Percentiles rank a stretch among this genome's conserved stretches.
Conservation (phyloP, 2,113 vertebrate genomes). For the Brachyistius frenatus region DNA sequence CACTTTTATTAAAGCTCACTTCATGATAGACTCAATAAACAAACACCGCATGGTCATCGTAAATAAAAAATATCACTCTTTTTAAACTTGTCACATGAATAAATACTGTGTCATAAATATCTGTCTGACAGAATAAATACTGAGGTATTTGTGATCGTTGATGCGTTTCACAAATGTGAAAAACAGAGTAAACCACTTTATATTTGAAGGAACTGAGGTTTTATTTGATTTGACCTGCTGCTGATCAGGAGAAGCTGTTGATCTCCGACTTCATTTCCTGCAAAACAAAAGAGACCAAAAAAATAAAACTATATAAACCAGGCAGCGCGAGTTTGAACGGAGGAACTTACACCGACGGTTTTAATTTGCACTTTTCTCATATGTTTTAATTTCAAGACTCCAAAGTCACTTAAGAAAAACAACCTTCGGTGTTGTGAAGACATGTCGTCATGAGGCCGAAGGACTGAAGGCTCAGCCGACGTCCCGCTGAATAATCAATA, state of each 20-base stretch:
- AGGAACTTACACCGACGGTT: not conserved
- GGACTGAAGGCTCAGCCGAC: no score
- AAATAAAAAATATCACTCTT: not conserved
- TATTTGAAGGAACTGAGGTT: conserved; percentile 19
- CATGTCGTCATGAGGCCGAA: no score
- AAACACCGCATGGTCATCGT: not conserved
- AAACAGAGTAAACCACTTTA: not conserved
- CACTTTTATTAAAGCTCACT: conserved; percentile 18
- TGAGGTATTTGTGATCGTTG: conserved; percentile 20
- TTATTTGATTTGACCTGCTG: conserved; percentile 9
- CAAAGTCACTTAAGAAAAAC: no score
- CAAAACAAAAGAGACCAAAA: not conserved
- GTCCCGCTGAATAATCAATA: no score
- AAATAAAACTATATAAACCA: not conserved
- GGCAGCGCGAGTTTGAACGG: not conserved
- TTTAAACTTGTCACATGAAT: not conserved
- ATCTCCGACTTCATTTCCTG: conserved; percentile 63
- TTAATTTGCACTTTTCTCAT: no score
- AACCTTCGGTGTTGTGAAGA: no score
- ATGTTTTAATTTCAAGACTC: no score
- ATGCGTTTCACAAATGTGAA: no score
- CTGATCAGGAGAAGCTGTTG: conserved; percentile 39
- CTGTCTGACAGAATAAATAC: not conserved
- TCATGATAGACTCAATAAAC: not conserved
- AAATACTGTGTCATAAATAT: not conserved